Base-by-base conservation (phyloP, 2,888 invertebrate genomes). In the Tenthredo scrophulariae region DNA sequence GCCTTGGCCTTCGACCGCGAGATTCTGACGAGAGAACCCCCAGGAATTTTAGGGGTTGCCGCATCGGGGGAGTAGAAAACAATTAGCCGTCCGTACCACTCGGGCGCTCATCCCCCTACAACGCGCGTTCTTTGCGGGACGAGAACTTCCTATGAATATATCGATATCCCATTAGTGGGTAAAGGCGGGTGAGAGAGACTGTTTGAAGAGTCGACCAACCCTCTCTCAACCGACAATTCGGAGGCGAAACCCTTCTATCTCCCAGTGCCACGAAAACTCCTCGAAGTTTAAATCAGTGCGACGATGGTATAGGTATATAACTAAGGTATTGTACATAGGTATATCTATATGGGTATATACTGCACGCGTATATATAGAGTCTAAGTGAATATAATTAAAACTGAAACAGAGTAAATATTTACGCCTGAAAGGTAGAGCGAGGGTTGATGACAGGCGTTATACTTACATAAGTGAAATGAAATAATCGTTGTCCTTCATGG, bases 101-200 rank as follows among this genome's bases (percentile, higher is more conserved):
- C 62, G 7, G 22, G 9, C 26, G 43, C 40, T 46, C 83, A 62
- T 46, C 46, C 83, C 22, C 15, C 83, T 62, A 13, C 22, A 40
- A n/a, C 29, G 10, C 67, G 83, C 46, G 62, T 62, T 80, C 80
- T 62, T 79, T 85, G 84, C 85, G 87, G 86, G 87, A 89, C 89
- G 67, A 88, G 88, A 86, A 91, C 88, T 87, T 88, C 89, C 90
- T 89, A 89, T 91, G 91, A 91, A 91, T 91, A 91, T 91, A 91
- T 91, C 91, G 91, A 91, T 91, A 91, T 91, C 91, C 91, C 91
- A 91, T 91, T 91, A 91, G 90, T 88, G 86, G 85, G 54, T 85
- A 65, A 54, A 29, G 54, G 54, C 83, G 79, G 85, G 74, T 50
- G 72, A 82, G 84, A 86, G 85, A 80, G 84, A 86, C 85, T 91